Base-by-base conservation (phyloP, 2,113 vertebrate species). In the Atrichornis clamosus region DNA sequence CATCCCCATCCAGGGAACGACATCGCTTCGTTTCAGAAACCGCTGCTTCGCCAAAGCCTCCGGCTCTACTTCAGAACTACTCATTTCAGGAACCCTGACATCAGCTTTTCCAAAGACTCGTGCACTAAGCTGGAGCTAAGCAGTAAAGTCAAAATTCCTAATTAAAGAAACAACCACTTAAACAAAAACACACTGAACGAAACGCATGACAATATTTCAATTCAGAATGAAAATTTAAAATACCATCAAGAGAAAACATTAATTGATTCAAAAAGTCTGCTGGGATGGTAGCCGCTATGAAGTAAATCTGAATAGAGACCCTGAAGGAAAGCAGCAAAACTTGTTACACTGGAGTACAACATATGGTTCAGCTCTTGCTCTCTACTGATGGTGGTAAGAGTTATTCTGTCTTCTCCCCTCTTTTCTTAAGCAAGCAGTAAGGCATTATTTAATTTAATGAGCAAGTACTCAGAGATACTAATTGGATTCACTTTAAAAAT, bases 1-100 rank as follows among this genome's bases (percentile, higher is more conserved):
- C 70, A 59, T 87, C 62, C 59, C 65, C 78, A 80, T 18, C 33
- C 84, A 81, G 18, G 8, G 65, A 93, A 72, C 50, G 62, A 55
- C 33, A 32, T 9, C 6, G 10, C 59, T 87, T 67, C 84, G 2
- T 46, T 87, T 89, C 75, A 93, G 35, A 88, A 93, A 55, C 55
- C 7, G 7, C 80, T 75, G 84, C 74, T 75, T 28, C 3, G 2
- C 92, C 90, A 69, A 65, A 82, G 63, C 89, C 74, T 81, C 55
- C 5, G 24, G 78, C 76, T 87, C 44, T 15, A n/a, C 83, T 87
- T 70, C 85, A 77, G 32, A 92, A 62, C 55, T 28, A 76, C 44
- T 91, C 85, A 26, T 65, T 91, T 74, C 96, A 90, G 79, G 52
- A 81, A 44, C 70, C 55, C 90, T 95, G 80, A 84, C 92, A 94